Base-by-base conservation (phyloP, 2,113 vertebrate genomes). In the Melanotaenia duboulayi region DNA sequence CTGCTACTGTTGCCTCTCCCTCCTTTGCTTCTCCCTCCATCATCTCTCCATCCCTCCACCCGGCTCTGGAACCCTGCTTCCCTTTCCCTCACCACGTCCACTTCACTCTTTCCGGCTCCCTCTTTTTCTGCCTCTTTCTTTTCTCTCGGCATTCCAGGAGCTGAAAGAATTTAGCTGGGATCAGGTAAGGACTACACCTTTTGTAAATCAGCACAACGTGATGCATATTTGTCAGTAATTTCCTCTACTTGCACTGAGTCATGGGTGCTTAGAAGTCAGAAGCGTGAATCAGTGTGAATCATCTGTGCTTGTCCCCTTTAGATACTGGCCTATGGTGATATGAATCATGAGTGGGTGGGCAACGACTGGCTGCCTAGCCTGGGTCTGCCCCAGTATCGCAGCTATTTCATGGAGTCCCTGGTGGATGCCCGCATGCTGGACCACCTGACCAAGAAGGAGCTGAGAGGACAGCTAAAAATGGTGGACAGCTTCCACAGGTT, bases 401-500 rank as follows among this genome's bases (percentile, higher is more conserved):
- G 95, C 91, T 97, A 97, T 89, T 98, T 98, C 92, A 98, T 98
- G 96, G 96, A 98, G 92, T 97, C 95, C 5, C 92, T 98, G 87
- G 96, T 98, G 82, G 96, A 98, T 42, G 96, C 96, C 4, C 95
- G 96, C 60, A 98, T 98, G 96, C 78, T 98, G 78, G 96, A 98
- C 85, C 96, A 98, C 76, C 93, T 98, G 54, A 98, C 96, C 91
- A 98, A 98, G 93, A 98, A 98, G 88, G 96, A 98, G 89, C 93
- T 98, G 74, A 92, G 96, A 48, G 96, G 96, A 17, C 96, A 98
- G 74, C 95, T 97, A 40, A 97, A 98, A 85, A 98, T 98, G 96
- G 96, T 97, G 83, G 96, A 98, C 93, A 97, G 96, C 91, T 98
- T 98, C 88, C 96, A 98, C 93, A 95, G 96, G 96, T 98, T 85